Conservation (phyloP, 2,888 invertebrate species). For the Lasioglossum malachurum region DNA sequence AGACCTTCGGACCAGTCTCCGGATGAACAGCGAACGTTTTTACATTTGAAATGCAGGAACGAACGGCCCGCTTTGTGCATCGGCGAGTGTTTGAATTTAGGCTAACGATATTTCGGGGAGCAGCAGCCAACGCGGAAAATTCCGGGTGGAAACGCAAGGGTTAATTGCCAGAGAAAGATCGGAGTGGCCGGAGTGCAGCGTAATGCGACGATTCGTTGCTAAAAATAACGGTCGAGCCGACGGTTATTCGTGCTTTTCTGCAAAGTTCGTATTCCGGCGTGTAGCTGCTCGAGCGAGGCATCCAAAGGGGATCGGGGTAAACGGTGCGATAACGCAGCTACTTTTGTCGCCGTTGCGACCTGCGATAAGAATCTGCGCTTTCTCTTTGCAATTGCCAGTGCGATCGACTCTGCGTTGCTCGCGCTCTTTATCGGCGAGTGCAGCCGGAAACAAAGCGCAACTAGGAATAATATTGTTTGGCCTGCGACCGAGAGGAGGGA, state of each 20-base stretch:
- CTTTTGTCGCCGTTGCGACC: background rate
- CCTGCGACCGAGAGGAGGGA: background rate
- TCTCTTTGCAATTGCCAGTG: too few species aligned
- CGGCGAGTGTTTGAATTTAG: background rate
- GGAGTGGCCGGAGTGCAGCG: background rate
- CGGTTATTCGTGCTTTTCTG: conserved; percentile 1
- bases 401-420: too few species aligned
- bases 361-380: too few species aligned
- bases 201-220: background rate
- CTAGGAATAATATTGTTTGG: background rate
- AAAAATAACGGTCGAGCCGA: conserved; percentile 20
- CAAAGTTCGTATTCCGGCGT: background rate
- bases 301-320: background rate
- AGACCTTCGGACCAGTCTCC: too few species aligned
- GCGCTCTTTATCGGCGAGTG: background rate
- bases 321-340: background rate
- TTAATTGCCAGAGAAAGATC: background rate
- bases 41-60: background rate
- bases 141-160: background rate
- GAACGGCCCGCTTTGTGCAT: background rate
- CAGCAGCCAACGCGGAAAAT: background rate
- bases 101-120: background rate
- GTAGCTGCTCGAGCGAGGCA: background rate
- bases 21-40: background rate
- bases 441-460: background rate